A percentile compares a stretch with the other conserved stretches of the same genome.
These are phyloP conservation scores for Argyresthia goedartella DNA, from an alignment of 2,888 invertebrate genomes.

Conservation along the genomic window DNA sequence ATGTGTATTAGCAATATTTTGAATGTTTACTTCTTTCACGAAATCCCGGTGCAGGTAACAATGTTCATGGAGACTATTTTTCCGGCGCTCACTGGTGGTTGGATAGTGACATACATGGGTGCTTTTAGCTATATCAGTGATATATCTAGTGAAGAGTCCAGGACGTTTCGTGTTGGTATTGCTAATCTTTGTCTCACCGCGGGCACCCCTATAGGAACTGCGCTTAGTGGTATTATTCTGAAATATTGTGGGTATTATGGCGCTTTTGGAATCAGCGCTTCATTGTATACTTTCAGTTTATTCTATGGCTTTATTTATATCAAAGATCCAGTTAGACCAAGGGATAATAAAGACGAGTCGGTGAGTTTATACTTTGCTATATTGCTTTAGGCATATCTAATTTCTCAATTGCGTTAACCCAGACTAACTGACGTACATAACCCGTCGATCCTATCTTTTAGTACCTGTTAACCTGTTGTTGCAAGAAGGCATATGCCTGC, in stretches of 20 bases:
- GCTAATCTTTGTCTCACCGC: slow-evolving; percentile 52
- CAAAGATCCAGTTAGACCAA: slow-evolving; percentile 36
- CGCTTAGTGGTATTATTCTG: slow-evolving; percentile 50
- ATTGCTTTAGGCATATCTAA: too few relatives aligned
- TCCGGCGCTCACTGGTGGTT: slow-evolving; percentile 65
- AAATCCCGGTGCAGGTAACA: slow-evolving; percentile 63
- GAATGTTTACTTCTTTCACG: slow-evolving; percentile 65
- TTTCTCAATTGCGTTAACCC: too few relatives aligned
- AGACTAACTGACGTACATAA: too few relatives aligned
- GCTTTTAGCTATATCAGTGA: slow-evolving; percentile 74
- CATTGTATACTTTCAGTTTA: slow-evolving; percentile 50
- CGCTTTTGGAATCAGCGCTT: slow-evolving; percentile 50
- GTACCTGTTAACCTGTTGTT: background rate
- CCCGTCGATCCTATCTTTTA: too few relatives aligned
- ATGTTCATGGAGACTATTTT: slow-evolving; percentile 65
- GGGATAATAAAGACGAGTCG: slow-evolving; percentile 21
- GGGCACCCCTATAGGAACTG: slow-evolving; percentile 49
- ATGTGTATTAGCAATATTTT: slow-evolving; percentile 59
- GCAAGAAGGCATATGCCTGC: background rate
- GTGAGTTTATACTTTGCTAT: slow-evolving; percentile 24
- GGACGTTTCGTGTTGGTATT: slow-evolving; percentile 73
- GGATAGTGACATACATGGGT: slow-evolving; percentile 68
- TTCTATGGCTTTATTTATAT: slow-evolving; percentile 51
- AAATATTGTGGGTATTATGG: slow-evolving; percentile 62
- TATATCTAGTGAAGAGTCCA: slow-evolving; percentile 60